Evolutionary conservation across 1,140 invertebrate species (phyloP).

Genomic region (Nylanderia fulva): DNA sequence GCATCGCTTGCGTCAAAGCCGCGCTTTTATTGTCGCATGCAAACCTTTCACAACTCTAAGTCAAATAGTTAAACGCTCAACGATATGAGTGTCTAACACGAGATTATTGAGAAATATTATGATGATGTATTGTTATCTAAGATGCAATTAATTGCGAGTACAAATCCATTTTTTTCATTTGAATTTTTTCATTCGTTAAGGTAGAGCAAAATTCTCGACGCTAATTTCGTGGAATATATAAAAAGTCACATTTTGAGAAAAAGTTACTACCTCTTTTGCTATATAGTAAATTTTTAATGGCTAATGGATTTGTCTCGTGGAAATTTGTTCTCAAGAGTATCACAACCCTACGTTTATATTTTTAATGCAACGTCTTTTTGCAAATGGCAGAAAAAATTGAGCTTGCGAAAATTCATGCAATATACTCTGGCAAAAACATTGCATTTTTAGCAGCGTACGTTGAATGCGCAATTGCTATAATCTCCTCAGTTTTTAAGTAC

Average conservation of each 20-base stretch:
- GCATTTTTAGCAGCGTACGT: background rate
- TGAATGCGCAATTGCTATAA: constrained; percentile 3
- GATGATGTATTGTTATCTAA: background rate
- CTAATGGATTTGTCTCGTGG: background rate
- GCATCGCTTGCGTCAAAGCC: background rate
- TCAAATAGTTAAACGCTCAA: background rate
- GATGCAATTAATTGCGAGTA: background rate
- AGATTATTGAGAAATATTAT: background rate
- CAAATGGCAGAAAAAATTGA: constrained; percentile 9
- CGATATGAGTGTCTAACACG: background rate
- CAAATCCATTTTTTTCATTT: background rate
- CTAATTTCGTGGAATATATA: background rate
- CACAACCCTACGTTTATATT: constrained; percentile 4
- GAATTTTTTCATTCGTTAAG: background rate
- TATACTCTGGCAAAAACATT: constrained; percentile 6
- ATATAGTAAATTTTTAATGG: background rate
- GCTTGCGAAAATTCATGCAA: constrained; percentile 30
- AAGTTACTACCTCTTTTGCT: background rate
- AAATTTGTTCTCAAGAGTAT: background rate
- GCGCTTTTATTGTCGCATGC: constrained; percentile 39
- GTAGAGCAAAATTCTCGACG: background rate
- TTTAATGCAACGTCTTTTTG: constrained; percentile 6
- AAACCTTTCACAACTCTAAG: constrained; percentile 11
- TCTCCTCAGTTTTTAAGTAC: constrained; percentile 4
- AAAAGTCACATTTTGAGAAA: background rate